Evolutionary conservation across 2,797 vertebrate genomes (phyloP), one percentile per base, ranked within the genome.

Genomic region (Rallus crepitans): DNA sequence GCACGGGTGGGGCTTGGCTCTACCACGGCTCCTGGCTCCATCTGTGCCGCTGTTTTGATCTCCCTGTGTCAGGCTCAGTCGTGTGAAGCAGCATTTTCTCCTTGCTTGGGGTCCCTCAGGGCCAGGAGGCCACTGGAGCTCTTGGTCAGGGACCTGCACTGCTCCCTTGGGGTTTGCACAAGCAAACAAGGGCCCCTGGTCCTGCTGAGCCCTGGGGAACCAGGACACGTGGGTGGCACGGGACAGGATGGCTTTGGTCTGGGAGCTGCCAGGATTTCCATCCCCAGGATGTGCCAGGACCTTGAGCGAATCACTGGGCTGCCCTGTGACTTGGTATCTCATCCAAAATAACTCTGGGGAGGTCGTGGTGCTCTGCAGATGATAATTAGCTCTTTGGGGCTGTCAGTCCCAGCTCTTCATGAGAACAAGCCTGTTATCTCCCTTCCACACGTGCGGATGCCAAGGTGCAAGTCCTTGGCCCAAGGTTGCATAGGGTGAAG

Each of bases 141-240:
- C 33, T 39, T 6, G 59, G 80, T 3, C 10, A 25, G 47, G 59
- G n/a, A 68, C n/a, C 33, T 2, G 9, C 3, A 52, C 20, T 15
- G 45, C 52, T 69, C 45, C 65, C 50, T 37, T 1, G 7, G 25
- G 53, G 16, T 19, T 40, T 17, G 6, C n/a, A 24, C 0, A 0
- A 28, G 16, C 37, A 18, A 53, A 39, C 3, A 25, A 30, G 8
- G 25, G 15, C 1, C 20, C 27, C 35, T 21, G 27, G 20, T 84
- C 35, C n/a, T 5, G 15, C 57, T 17, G 39, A 48, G n/a, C 25
- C 37, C 40, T 0, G 0, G 30, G 45, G 28, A 56, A 19, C 12
- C 7, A 21, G 64, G 23, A 45, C 25, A 3, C 1, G 1, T 1
- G 5, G n/a, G 23, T 4, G 10, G 20, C 8, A n/a, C 0, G 1